Base-by-base conservation (phyloP, 2,888 invertebrate species). In the Torymus texanus region DNA sequence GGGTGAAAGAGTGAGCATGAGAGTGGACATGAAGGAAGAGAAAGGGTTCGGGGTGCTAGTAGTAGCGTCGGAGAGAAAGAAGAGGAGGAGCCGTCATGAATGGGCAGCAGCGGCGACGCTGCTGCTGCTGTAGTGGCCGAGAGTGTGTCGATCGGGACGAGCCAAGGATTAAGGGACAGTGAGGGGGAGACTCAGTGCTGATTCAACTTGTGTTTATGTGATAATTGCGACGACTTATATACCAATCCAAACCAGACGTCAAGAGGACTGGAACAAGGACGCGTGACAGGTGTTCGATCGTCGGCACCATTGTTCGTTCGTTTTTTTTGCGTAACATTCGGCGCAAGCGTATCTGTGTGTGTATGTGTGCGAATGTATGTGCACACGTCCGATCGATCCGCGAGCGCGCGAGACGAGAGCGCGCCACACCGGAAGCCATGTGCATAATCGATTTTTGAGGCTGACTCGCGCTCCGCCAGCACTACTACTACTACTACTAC, bases 361-460 rank as follows among this genome's bases (percentile, higher is more conserved):
- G n/a, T n/a, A n/a, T 56, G 18, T 18, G 5, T 65, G 16, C 12
- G 18, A 0, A 18, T 41, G 41, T 41, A 8, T 41, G 41, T 8
- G 18, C 41, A 51, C 18, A 14, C 29, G 29, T 2, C 2, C 61
- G 71, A 59, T 71, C 71, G 71, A 71, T 61, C 41, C 14, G 29
- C 16, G 51, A 58, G 55, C 67, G 50, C 24, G 21, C n/a, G 14
- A 61, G 55, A 41, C 56, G 18, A 53, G n/a, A 21, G 41, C 16
- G 12, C 21, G 41, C 16, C 50, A 24, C 21, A 50, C 51, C 66
- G 75, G 66, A 50, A 66, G 66, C 67, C 67, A 67, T 67, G 75
- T 67, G 65, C 75, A 75, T 53, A 66, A 75, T 75, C 67, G 75
- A 75, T 75, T 75, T 61, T 67, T 53, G 67, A 75, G 61, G 67